Percentiles rank a stretch among this genome's conserved stretches.
Conservation (phyloP, 2,797 vertebrate genomes). For the Phylloscopus collybita region DNA sequence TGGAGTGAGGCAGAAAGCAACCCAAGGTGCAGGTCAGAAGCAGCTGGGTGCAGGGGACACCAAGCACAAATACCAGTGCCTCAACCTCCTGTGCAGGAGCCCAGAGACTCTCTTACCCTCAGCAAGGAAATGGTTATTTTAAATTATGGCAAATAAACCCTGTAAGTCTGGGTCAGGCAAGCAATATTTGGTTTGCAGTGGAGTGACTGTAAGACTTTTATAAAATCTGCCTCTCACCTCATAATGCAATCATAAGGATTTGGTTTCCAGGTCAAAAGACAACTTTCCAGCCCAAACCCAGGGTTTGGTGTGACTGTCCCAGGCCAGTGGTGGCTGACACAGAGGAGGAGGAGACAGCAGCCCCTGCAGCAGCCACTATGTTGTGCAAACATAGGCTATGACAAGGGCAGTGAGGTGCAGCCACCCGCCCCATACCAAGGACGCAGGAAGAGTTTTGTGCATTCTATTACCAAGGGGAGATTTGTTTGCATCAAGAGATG, state of each 20-base stretch:
- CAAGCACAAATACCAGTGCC: rapidly evolving
- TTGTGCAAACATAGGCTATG: not conserved
- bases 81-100: not conserved
- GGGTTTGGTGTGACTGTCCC: not conserved
- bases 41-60: not conserved
- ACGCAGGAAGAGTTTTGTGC: not conserved
- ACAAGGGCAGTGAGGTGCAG: rapidly evolving
- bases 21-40: rapidly evolving
- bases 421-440: rapidly evolving
- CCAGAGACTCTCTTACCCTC: not conserved
- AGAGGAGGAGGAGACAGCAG: not conserved
- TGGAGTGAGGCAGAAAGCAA: not conserved
- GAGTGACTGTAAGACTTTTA: not conserved
- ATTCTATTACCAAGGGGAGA: not conserved
- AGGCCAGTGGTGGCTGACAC: not conserved
- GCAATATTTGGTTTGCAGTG: not conserved
- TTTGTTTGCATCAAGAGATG: not conserved
- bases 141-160: not conserved
- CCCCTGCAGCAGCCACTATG: not conserved
- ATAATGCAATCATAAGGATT: not conserved
- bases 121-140: not conserved
- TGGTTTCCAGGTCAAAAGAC: not conserved
- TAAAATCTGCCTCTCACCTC: not conserved
- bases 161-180: not conserved
- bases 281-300: not conserved